Percentiles rank a stretch among this genome's conserved stretches.
Conservation (phyloP, 2,888 invertebrate genomes). For the Octodonta nipae region DNA sequence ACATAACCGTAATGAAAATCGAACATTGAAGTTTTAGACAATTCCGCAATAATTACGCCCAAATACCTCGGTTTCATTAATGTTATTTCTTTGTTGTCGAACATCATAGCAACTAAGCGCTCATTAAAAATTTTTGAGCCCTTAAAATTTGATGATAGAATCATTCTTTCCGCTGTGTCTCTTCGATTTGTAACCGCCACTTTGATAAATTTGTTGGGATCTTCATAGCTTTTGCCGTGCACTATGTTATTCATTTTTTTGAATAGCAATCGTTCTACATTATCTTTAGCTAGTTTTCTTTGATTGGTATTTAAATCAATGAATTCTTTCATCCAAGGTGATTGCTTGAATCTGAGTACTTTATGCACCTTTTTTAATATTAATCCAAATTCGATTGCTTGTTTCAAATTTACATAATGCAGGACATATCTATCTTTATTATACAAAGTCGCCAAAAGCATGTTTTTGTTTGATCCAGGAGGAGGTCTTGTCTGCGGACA, state of each 20-base stretch:
- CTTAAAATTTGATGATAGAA: too few relatives aligned
- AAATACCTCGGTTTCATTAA: too few relatives aligned
- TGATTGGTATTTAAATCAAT: constrained; percentile 5
- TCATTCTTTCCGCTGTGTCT: too few relatives aligned
- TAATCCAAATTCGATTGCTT: constrained; percentile 6
- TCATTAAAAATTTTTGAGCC: too few relatives aligned
- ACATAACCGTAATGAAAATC: too few relatives aligned
- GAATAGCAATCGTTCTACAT: constrained; percentile 31
- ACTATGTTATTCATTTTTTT: constrained; percentile 31
- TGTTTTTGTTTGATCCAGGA: constrained; percentile 2
- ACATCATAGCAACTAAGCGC: too few relatives aligned
- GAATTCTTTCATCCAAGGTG: constrained; percentile 15
- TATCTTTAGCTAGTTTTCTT: constrained; percentile 19
- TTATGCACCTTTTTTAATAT: constrained; percentile 4
- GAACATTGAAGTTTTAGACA: too few relatives aligned
- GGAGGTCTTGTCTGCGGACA: constrained; percentile 5
- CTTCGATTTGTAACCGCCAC: too few relatives aligned
- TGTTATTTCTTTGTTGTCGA: too few relatives aligned
- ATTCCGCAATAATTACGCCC: too few relatives aligned
- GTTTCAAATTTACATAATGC: constrained; percentile 7
- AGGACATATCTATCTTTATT: constrained; percentile 7
- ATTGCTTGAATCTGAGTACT: constrained; percentile 16
- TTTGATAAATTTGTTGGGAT: constrained; percentile 29
- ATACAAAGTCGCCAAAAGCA: constrained; percentile 6
- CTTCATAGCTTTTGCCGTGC: constrained; percentile 33